Evolutionary conservation across 2,113 vertebrate species (phyloP), one percentile per base, ranked within the genome.

Genomic region (Rhinopomastus cyanomelas): DNA sequence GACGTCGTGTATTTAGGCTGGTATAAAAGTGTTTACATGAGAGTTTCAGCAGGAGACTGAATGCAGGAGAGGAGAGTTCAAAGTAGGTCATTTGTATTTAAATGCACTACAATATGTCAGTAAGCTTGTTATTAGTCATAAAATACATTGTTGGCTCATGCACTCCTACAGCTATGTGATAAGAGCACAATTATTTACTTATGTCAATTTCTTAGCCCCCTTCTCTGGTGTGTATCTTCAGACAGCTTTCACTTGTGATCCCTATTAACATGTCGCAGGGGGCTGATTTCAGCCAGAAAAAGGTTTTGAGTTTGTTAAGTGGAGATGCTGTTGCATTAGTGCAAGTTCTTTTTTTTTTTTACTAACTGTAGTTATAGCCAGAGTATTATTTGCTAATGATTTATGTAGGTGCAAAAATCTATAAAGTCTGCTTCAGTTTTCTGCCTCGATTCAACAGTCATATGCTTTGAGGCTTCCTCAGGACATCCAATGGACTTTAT

Each of bases 81-180:
- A 64, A 92, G 60, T 87, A 77, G 85, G 76, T 77, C 42, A 72
- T 87, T 96, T 87, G 56, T 92, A 60, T 37, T 73, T 93, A 89
- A 88, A 85, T 71, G 49, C 20, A 37, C 36, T 79, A n/a, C 46
- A 81, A 11, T 87, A 64, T 83, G 56, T 71, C 79, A 78, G 68
- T 89, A 83, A 85, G 34, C 36, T 85, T 78, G 39, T 74, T 94
- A 73, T 83, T 93, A 85, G 32, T 92, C 72, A 89, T 72, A 83
- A 91, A 78, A 78, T 74, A 60, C 39, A 78, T 78, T 81, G 23
- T 77, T 87, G 89, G 80, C 56, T 91, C 79, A 85, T 49, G n/a
- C 19, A 81, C 39, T 96, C 87, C 79, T 77, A 74, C 64, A 85
- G 30, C 49, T 87, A 23, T 39, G 51, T 71, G 48, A 67, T 59